These are phyloP conservation scores for Callorhinus ursinus DNA, from an alignment of 2,113 vertebrate genomes.

Conservation along the genomic window DNA sequence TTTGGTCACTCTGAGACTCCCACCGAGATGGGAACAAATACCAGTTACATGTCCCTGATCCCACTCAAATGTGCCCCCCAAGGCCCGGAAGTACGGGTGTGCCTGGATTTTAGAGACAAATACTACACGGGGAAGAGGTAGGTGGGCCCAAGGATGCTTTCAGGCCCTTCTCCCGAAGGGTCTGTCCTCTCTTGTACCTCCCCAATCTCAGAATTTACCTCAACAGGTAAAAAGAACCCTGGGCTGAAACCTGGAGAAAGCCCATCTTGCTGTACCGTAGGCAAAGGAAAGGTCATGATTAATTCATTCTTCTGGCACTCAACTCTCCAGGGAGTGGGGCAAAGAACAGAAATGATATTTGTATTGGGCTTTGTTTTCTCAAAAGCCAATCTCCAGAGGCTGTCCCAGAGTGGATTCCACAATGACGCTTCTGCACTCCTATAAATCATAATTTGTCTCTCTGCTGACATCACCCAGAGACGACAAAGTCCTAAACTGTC, in stretches of 20 bases:
- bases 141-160: background rate
- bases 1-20: background rate
- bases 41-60: background rate
- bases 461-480: background rate
- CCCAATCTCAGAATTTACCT: background rate
- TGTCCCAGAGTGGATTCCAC: background rate
- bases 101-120: background rate
- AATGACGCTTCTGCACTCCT: background rate
- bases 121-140: background rate
- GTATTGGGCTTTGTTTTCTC: background rate
- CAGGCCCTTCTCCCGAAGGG: background rate
- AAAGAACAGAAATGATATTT: constrained; percentile 6
- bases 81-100: background rate
- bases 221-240: background rate
- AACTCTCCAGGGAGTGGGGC: background rate
- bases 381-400: background rate
- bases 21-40: background rate
- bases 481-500: background rate
- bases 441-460: background rate
- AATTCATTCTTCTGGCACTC: background rate
- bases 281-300: background rate
- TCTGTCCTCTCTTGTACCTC: background rate
- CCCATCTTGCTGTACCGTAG: background rate
- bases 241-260: background rate
- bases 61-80: background rate